Conservation (phyloP, 1,140 invertebrate species). For the Manduca sexta region DNA sequence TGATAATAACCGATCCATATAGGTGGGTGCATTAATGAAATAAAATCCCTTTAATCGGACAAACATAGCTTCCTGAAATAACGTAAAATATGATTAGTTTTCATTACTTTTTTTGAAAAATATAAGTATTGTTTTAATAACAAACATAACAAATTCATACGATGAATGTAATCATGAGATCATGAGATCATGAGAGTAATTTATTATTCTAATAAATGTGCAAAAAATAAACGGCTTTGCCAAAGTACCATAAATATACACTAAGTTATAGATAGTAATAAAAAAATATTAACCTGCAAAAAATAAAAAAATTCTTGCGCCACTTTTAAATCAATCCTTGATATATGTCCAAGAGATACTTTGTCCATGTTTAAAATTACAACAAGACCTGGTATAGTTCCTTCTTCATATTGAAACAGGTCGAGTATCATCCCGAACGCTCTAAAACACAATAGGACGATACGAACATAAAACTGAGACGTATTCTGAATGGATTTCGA, state of each 20-base stretch:
- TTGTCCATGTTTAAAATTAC: slow-evolving; percentile 75
- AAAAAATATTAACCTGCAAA: slow-evolving; percentile 65
- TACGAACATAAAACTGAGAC: no score
- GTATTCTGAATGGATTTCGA: no score
- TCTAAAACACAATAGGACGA: slow-evolving; percentile 36
- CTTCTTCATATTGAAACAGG: slow-evolving; percentile 71
- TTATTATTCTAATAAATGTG: no score
- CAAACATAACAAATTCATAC: no score
- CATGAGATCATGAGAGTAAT: no score
- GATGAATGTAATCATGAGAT: no score
- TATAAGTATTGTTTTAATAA: no score
- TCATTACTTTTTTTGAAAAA: neutral
- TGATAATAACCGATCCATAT: slow-evolving; percentile 77
- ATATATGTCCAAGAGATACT: slow-evolving; percentile 73
- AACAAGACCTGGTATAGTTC: slow-evolving; percentile 72
- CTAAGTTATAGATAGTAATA: neutral
- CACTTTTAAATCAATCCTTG: slow-evolving; percentile 71
- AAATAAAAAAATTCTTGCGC: slow-evolving; percentile 78
- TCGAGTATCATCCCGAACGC: slow-evolving; percentile 73
- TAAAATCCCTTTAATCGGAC: slow-evolving; percentile 77
- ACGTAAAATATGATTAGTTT: neutral
- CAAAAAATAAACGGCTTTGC: no score
- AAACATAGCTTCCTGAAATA: slow-evolving; percentile 76
- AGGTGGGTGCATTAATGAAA: slow-evolving; percentile 77
- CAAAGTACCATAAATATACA: no score